These are phyloP conservation scores for Archilochus colubris DNA, from an alignment of 2,113 vertebrate genomes.

Conservation along the genomic window DNA sequence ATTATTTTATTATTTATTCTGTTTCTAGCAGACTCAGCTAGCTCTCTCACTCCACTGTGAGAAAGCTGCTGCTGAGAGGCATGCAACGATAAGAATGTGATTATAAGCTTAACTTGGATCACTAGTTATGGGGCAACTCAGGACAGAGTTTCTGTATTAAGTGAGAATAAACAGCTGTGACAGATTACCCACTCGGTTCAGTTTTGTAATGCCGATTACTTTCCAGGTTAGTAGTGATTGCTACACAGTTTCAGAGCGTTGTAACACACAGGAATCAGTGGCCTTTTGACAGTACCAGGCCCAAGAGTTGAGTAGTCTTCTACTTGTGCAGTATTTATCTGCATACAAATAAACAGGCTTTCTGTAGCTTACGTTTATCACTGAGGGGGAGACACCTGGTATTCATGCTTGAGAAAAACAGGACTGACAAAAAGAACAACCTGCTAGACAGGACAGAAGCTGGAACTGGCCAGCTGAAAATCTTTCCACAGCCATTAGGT, in stretches of 20 bases:
- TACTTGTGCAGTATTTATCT: not conserved
- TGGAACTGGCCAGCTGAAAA: not conserved
- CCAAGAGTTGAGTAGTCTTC: not conserved
- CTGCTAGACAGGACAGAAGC: not conserved
- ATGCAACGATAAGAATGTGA: constrained; percentile 1
- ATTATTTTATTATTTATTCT: not conserved
- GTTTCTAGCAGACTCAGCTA: constrained; percentile 10
- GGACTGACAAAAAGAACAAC: not conserved
- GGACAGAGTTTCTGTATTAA: constrained; percentile 14
- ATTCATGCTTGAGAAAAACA: not conserved
- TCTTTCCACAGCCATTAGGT: not conserved
- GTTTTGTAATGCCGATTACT: not conserved
- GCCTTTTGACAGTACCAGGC: not conserved
- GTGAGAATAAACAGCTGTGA: not conserved
- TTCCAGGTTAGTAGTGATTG: not conserved
- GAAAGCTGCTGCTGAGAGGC: not conserved
- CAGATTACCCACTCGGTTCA: not conserved
- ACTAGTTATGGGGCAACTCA: not conserved
- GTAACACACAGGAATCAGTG: not conserved
- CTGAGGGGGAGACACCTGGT: not conserved
- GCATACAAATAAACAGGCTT: not conserved
- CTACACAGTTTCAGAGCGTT: not conserved
- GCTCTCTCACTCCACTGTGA: not conserved
- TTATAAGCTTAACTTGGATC: constrained; percentile 33
- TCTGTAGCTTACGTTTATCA: not conserved